Evolutionary conservation across 1,140 invertebrate genomes (phyloP).

Genomic region (Oedothorax gibbosus): DNA sequence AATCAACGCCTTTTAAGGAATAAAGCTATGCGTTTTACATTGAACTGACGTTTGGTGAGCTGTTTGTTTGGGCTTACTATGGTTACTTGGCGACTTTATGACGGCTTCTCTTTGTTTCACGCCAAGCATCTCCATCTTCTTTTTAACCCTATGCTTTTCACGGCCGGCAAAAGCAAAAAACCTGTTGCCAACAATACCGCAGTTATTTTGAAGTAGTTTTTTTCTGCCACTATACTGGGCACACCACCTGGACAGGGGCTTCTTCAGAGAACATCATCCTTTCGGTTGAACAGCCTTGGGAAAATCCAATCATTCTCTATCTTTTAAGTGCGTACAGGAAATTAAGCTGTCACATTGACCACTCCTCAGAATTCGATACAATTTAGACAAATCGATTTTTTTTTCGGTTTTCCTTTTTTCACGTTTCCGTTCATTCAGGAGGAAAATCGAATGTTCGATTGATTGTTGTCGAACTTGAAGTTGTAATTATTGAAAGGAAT

Average conservation of each 20-base stretch:
- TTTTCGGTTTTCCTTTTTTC: background rate
- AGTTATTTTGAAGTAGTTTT: slow-evolving; percentile 8
- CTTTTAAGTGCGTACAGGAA: slow-evolving; percentile 30
- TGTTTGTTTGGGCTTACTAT: too few relatives aligned
- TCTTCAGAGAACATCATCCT: slow-evolving; percentile 15
- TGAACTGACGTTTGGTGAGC: too few relatives aligned
- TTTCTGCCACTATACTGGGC: background rate
- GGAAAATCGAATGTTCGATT: background rate
- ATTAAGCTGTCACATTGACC: slow-evolving; percentile 56
- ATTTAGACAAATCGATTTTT: slow-evolving; percentile 32
- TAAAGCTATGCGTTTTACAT: too few relatives aligned
- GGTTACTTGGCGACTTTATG: too few relatives aligned
- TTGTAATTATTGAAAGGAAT: background rate
- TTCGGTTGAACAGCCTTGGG: slow-evolving; percentile 44
- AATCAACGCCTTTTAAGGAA: too few relatives aligned
- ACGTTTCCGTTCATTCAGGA: slow-evolving; percentile 20
- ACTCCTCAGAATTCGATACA: slow-evolving; percentile 47
- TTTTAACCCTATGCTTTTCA: too few relatives aligned
- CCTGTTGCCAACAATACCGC: slow-evolving; percentile 38
- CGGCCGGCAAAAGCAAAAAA: slow-evolving; percentile 8
- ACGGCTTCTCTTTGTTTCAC: too few relatives aligned
- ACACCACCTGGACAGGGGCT: background rate
- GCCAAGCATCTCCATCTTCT: too few relatives aligned
- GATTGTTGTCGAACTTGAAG: background rate
- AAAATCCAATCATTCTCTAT: slow-evolving; percentile 37